Evolutionary conservation across 2,113 vertebrate genomes (phyloP).

Genomic region (Etheostoma cragini): DNA sequence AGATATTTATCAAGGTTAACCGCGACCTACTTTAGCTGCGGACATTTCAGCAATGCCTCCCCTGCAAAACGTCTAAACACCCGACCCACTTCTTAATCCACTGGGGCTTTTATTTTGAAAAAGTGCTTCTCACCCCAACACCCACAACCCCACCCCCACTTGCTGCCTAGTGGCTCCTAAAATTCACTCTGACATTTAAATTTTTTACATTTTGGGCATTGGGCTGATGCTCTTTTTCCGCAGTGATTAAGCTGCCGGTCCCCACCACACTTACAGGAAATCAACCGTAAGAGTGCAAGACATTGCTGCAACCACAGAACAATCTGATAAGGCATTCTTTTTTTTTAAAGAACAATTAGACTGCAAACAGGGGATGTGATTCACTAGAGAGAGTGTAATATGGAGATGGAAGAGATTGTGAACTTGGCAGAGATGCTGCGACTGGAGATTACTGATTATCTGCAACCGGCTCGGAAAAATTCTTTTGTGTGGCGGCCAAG

Average conservation of each 20-base stretch:
- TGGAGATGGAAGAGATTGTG: constrained; percentile 29
- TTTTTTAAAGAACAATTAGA: constrained; percentile 34
- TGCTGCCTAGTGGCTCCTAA: constrained; percentile 31
- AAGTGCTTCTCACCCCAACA: background rate
- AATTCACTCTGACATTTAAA: constrained; percentile 44
- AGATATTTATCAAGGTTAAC: constrained; percentile 71
- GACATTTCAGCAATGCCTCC: constrained; percentile 57
- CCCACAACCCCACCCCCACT: background rate
- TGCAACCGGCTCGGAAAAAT: constrained; percentile 32
- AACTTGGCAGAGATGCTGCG: constrained; percentile 28
- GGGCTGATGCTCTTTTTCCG: background rate
- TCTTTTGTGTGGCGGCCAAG: constrained; percentile 43
- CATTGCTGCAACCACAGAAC: background rate
- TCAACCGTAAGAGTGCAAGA: background rate
- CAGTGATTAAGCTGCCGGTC: constrained; percentile 9
- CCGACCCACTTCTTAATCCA: constrained; percentile 67
- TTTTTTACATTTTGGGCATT: constrained; percentile 17
- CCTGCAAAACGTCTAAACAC: constrained; percentile 55
- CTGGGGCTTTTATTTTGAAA: constrained; percentile 47
- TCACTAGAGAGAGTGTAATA: constrained; percentile 30
- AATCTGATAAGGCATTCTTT: constrained; percentile 7
- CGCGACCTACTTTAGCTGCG: constrained; percentile 67
- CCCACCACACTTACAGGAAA: background rate
- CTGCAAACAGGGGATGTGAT: constrained; percentile 17
- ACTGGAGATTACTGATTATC: constrained; percentile 51